These are phyloP conservation scores for Ephestia elutella DNA, from an alignment of 1,140 invertebrate species.

Conservation along the genomic window DNA sequence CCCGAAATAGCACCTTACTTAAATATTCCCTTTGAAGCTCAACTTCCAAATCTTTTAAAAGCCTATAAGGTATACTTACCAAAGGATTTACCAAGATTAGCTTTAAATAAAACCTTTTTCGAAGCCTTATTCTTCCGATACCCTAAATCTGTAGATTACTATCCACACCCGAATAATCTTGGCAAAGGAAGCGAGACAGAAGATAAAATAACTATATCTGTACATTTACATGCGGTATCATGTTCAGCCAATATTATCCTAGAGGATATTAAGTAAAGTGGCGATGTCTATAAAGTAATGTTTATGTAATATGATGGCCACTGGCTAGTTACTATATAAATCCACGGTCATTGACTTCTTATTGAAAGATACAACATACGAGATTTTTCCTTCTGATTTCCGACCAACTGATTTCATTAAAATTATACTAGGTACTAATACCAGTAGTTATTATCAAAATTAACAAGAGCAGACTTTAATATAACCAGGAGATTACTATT, in stretches of 20 bases:
- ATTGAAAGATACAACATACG: too few species aligned
- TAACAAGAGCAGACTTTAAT: too few species aligned
- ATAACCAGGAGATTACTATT: too few species aligned
- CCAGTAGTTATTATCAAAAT: too few species aligned
- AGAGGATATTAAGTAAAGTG: not conserved
- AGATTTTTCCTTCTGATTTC: too few species aligned
- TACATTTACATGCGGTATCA: not conserved
- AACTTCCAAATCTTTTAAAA: not conserved
- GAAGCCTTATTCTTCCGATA: not conserved
- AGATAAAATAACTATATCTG: not conserved
- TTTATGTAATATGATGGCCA: not conserved
- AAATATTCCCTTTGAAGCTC: not conserved
- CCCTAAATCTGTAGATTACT: not conserved
- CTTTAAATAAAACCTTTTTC: not conserved
- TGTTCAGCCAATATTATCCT: not conserved
- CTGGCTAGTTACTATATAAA: too few species aligned
- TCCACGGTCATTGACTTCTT: too few species aligned
- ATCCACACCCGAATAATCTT: not conserved
- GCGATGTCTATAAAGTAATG: not conserved
- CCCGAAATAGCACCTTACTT: not conserved
- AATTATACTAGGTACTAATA: too few species aligned
- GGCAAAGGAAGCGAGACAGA: not conserved
- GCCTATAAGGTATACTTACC: not conserved
- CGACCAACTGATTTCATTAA: too few species aligned
- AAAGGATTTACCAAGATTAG: slow-evolving; percentile 1